A percentile compares a stretch with the other conserved stretches of the same genome.
Evolutionary conservation across 2,888 invertebrate species (phyloP).

Genomic region (Anthoptus insignis): DNA sequence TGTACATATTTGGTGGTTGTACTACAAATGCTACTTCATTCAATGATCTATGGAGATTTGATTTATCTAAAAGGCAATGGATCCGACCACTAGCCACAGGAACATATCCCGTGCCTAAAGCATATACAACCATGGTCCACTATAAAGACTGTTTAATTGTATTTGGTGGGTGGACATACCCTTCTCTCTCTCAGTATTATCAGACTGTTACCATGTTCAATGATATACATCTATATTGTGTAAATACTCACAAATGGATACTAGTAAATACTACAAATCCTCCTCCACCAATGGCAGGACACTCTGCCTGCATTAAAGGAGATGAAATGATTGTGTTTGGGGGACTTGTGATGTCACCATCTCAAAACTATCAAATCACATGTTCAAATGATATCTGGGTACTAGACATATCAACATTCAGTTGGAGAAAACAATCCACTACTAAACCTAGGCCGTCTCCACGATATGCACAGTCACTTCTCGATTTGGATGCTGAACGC

Average conservation of each 20-base stretch:
- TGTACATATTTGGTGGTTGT: slow-evolving; percentile 99
- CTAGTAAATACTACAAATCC: slow-evolving; percentile 89
- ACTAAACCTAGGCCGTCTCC: slow-evolving; percentile 91
- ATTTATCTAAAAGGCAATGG: slow-evolving; percentile 95
- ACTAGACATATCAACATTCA: slow-evolving; percentile 91
- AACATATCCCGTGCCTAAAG: slow-evolving; percentile 98
- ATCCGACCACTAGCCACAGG: slow-evolving; percentile 93
- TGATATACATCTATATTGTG: slow-evolving; percentile 96
- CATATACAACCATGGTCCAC: slow-evolving; percentile 97
- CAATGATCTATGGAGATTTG: slow-evolving; percentile 98
- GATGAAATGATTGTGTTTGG: slow-evolving; percentile 95
- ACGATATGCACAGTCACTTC: slow-evolving; percentile 98
- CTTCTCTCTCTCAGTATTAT: slow-evolving; percentile 94
- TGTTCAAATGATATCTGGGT: slow-evolving; percentile 96
- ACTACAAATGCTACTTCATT: slow-evolving; percentile 98
- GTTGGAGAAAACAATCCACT: slow-evolving; percentile 93
- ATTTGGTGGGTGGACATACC: slow-evolving; percentile 99
- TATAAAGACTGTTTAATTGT: slow-evolving; percentile 94
- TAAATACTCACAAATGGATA: slow-evolving; percentile 93
- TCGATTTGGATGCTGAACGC: slow-evolving; percentile 92
- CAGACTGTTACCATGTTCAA: slow-evolving; percentile 96
- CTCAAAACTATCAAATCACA: slow-evolving; percentile 78
- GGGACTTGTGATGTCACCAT: slow-evolving; percentile 87
- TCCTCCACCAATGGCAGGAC: slow-evolving; percentile 96
- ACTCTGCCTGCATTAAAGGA: slow-evolving; percentile 95